Evolutionary conservation across 2,888 invertebrate genomes (phyloP), one percentile per base, ranked within the genome.

Genomic region (Eupithecia tripunctaria): DNA sequence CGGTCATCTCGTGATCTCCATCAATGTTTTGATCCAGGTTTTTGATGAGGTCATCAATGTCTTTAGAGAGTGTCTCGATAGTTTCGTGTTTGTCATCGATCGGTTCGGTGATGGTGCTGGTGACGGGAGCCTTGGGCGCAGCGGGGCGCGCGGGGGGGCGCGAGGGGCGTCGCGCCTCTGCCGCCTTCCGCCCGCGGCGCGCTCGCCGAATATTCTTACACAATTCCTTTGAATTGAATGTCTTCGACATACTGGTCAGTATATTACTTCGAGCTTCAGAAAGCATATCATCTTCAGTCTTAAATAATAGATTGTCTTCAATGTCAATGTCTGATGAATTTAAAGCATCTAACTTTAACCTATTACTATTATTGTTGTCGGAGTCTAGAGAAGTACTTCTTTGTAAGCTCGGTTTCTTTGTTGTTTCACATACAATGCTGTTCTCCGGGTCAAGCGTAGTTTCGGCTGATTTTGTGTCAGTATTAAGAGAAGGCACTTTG

Each of bases 281-380:
- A 89, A 93, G 95, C 84, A 93, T 94, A 90, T 95, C 94, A 82
- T 95, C 89, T 86, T 93, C 95, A 95, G 95, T 96, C 89, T 95
- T 95, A 88, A 95, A 90, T 84, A 95, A 87, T 82, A 95, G 89
- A 91, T 95, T 96, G 86, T 95, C 95, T 84, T 95, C 95, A 84
- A 95, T 90, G 82, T 95, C 95, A 84, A 95, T 90, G 82, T 95
- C 95, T 80, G 91, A 86, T 87, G 92, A 83, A 88, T 90, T 91
- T 86, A 93, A 89, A 88, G 89, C 89, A 74, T 91, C 93, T 91
- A 94, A 88, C 86, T 90, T 93, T 83, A 87, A 70, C 85, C 91
- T 94, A 94, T 94, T 93, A 92, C 93, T 92, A 92, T 94, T 94
- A 93, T 94, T 94, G 94, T 94, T 94, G 89, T 94, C 94, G 60